Base-by-base conservation (phyloP, 2,113 vertebrate genomes). In the Brienomyrus brachyistius region DNA sequence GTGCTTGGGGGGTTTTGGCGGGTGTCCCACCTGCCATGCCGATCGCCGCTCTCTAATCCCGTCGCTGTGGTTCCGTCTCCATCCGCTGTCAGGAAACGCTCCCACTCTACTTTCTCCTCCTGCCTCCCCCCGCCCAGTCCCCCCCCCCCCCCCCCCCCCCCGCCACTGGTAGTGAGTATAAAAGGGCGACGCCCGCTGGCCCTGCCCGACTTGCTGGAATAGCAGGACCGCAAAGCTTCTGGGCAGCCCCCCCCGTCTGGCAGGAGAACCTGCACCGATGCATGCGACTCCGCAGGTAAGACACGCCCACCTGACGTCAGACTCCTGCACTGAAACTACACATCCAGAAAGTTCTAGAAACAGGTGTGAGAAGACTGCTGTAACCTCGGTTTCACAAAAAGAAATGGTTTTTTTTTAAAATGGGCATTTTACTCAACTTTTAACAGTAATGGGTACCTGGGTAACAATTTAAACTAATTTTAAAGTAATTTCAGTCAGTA, bases 11-110 rank as follows among this genome's bases (percentile, higher is more conserved):
- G 10, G 31, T 35, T 40, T 77, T 77, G 70, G n/a, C 9, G 9
- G 62, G n/a, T 70, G 52, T 5, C 15, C 52, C 17, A 54, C 17
- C 52, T 19, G 52, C 1, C 52, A 54, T 27, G 47, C 43, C 3
- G 21, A 48, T 50, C 6, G 88, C 66, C 1, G 4, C 83, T 27
- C 83, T 90, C 89, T 94, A 95, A 94, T 95, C 91, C 84, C 92
- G 91, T 92, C 94, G 93, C 95, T 94, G 94, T 93, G 94, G 94
- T 83, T 51, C 35, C 7, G 93, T 91, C 94, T 95, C 94, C 92
- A 88, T 91, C 92, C 90, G 89, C 90, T 92, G 40, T 48, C 92
- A 92, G 91, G 91, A 92, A 92, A 92, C 45, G 82, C 86, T 90
- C 83, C 17, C 77, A 21, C 87, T 84, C 70, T 88, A 82, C 59